These are phyloP conservation scores for Zaprionus lachaisei DNA, from an alignment of 1,140 invertebrate genomes.

Conservation along the genomic window DNA sequence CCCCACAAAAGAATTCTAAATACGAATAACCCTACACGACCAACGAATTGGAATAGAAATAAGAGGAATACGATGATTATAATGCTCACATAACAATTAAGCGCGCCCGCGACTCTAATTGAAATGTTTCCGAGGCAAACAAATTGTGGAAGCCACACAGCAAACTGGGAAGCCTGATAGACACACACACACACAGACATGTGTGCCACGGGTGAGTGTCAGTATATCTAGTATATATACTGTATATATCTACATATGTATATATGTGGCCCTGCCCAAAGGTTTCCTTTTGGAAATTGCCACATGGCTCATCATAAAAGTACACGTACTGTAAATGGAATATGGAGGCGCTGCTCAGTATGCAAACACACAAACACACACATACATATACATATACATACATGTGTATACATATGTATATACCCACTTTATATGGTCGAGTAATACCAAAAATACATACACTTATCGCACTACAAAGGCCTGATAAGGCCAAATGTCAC, in stretches of 20 bases:
- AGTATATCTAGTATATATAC: background rate
- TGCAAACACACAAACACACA: conserved; percentile 31
- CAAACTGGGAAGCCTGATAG: background rate
- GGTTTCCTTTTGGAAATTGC: conserved; percentile 53
- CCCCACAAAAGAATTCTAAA: conserved; percentile 37
- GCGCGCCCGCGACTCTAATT: conserved; percentile 64
- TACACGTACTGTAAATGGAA: conserved; percentile 42
- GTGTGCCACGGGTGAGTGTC: conserved; percentile 1
- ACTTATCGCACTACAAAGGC: conserved; percentile 67
- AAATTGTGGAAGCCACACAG: conserved; percentile 21
- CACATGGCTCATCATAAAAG: conserved; percentile 67
- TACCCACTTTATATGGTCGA: conserved; percentile 54
- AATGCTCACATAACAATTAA: conserved; percentile 59
- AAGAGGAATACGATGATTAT: conserved; percentile 29
- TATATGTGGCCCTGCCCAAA: conserved; percentile 1
- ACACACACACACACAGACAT: background rate
- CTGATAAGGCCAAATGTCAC: conserved; percentile 63
- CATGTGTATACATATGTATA: background rate
- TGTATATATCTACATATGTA: background rate
- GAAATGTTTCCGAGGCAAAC: conserved; percentile 61
- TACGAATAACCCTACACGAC: conserved; percentile 1
- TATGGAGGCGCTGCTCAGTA: conserved; percentile 37
- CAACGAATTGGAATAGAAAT: conserved; percentile 9
- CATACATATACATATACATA: conserved; percentile 5
- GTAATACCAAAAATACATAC: conserved; percentile 76